phyloP scores from a whole-genome alignment of 1,140 invertebrate species.

The Pygmarrhopalites habei region DNA sequence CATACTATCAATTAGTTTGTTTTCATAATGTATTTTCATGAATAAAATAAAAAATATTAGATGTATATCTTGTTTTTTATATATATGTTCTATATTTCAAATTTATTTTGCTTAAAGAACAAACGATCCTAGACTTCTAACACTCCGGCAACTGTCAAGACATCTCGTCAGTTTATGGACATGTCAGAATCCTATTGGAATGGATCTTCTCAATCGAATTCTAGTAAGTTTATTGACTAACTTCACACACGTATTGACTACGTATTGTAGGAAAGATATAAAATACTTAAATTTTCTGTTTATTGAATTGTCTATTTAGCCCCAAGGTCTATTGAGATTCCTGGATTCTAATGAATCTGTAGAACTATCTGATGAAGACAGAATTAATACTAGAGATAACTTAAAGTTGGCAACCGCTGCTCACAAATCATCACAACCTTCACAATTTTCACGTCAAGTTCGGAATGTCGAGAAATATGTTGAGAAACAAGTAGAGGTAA shows the following conservation, averaged over 20 bases:
- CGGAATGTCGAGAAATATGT: constrained; percentile 50
- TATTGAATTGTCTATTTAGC: too few species aligned
- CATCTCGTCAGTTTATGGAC: constrained; percentile 98
- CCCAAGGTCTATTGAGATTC: constrained; percentile 79
- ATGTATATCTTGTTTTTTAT: too few species aligned
- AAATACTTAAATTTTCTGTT: neutral
- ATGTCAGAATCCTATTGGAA: constrained; percentile 84
- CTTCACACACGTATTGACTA: neutral
- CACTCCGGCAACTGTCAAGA: constrained; percentile 84
- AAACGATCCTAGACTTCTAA: constrained; percentile 65
- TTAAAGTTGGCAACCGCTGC: constrained; percentile 76
- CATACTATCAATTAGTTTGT: too few species aligned
- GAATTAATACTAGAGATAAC: constrained; percentile 82
- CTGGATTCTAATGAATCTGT: constrained; percentile 81
- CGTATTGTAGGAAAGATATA: neutral
- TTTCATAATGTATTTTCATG: too few species aligned
- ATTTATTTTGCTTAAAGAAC: too few species aligned
- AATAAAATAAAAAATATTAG: too few species aligned
- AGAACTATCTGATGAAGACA: constrained; percentile 66
- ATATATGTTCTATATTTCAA: too few species aligned
- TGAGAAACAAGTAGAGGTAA: constrained; percentile 66
- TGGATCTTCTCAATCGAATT: constrained; percentile 78
- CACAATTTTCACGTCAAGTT: constrained; percentile 32
- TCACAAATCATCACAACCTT: constrained; percentile 45
- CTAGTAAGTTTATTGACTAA: constrained; percentile 64